Base-by-base conservation (phyloP, 2,113 vertebrate species). In the Myanophis thanlyinensis region DNA sequence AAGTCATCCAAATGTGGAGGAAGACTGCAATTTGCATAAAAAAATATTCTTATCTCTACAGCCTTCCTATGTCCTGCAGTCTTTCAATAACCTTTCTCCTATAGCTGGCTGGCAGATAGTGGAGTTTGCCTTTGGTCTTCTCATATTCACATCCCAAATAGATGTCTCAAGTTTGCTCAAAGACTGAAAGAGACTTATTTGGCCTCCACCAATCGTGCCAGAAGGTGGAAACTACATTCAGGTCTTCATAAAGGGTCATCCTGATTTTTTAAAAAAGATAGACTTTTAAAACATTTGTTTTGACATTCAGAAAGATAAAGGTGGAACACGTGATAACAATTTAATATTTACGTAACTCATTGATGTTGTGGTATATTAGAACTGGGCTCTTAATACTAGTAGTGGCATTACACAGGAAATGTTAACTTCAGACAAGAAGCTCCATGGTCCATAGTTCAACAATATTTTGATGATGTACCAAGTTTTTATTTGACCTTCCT, bases 1-100 rank as follows among this genome's bases (percentile, higher is more conserved):
- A 86, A 51, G 90, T 7, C 93, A 96, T 96, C 90, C 96, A 91
- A 96, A 91, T 88, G 8, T 27, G 23, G 54, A 56, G 54, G 23
- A 97, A 96, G 94, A 96, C 93, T 94, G 23, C 95, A 94, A 96
- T 97, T 96, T 97, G 90, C 92, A 94, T 96, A 97, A 95, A 97
- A 97, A 94, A 96, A 95, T 97, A 96, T 94, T 92, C 95, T 97
- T 96, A 97, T 97, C 96, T 97, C 95, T 87, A 94, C 96, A 96
- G 94, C 94, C 96, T 97, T 97, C 96, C 90, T 96, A 88, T 84
- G n/a, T 54, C 85, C 92, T 95, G 91, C 96, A 97, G 97, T 97
- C 96, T 97, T 95, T 93, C 95, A 94, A 89, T 94, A 96, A 96
- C 92, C 94, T 93, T 89, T 94, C 94, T 96, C 87, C 56, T 94